Conservation (phyloP, 2,113 vertebrate genomes). For the Mohoua ochrocephala region DNA sequence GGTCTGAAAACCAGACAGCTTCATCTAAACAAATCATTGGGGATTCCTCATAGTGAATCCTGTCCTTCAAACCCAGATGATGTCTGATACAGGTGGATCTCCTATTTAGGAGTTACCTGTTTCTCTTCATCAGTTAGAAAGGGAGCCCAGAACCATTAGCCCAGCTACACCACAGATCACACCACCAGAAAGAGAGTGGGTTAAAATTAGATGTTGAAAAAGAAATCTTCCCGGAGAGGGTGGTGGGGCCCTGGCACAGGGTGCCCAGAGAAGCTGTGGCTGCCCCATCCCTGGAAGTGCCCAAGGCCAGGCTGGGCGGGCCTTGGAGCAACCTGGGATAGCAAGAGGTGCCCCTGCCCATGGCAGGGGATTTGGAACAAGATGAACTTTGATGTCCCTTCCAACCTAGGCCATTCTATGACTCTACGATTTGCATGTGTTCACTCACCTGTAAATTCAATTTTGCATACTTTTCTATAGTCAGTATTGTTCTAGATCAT, state of each 20-base stretch:
- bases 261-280: neutral
- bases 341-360: neutral
- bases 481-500: neutral
- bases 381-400: neutral
- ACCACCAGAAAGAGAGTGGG: neutral
- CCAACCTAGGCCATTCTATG: neutral
- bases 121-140: neutral
- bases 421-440: neutral
- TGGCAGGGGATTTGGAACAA: neutral
- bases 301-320: fast-evolving
- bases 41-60: neutral
- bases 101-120: neutral
- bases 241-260: neutral
- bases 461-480: neutral
- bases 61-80: neutral
- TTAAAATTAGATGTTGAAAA: neutral
- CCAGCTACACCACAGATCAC: neutral
- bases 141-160: neutral
- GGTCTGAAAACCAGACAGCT: neutral
- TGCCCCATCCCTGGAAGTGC: neutral
- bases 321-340: fast-evolving
- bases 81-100: neutral
- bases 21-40: neutral
- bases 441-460: neutral
- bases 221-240: neutral